Base-by-base conservation (phyloP, 2,797 vertebrate genomes). In the Neopelma chrysocephalum region DNA sequence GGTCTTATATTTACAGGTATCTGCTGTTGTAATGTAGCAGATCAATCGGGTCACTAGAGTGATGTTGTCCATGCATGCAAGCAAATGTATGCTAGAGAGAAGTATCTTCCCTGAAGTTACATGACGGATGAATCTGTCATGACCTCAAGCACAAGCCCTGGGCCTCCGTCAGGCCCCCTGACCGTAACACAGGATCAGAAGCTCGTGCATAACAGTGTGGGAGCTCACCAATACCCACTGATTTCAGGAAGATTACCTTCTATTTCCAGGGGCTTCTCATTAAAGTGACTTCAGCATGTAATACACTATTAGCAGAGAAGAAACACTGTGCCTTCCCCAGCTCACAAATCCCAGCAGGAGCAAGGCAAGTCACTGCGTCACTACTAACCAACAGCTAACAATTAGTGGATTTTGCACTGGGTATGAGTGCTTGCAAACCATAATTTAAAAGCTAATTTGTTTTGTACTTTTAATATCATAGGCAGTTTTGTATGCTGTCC, bases 371-470 rank as follows among this genome's bases (percentile, higher is more conserved):
- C 80, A 87, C 82, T 43, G 64, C 34, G 2, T 60, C 61, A 40
- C 54, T 56, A 76, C 87, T 92, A 90, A 89, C 65, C 64, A 89
- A 78, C 18, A 87, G 50, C 82, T 88, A 87, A 93, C 60, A 93
- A 79, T 61, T 93, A 81, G 89, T 95, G 95, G 91, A 90, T 93
- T 91, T 96, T 96, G 75, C 77, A 87, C 80, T 90, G 62, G 94
- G 69, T 89, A 89, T 79, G 58, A 58, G 36, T 51, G 53, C 89
- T 90, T 85, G 64, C 34, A 81, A 57, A 38, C 72, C 64, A 81
- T 94, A 72, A 73, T 85, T 92, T 92, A 51, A 78, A 87, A 85
- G 81, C 90, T 95, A 96, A 96, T 96, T 95, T 96, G 81, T 47
- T 94, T 89, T 27, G 1, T 80, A 91, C 58, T 80, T 90, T 84